A percentile compares a stretch with the other conserved stretches of the same genome.
Conservation (phyloP, 2,113 vertebrate genomes). For the Sminthopsis crassicaudata region DNA sequence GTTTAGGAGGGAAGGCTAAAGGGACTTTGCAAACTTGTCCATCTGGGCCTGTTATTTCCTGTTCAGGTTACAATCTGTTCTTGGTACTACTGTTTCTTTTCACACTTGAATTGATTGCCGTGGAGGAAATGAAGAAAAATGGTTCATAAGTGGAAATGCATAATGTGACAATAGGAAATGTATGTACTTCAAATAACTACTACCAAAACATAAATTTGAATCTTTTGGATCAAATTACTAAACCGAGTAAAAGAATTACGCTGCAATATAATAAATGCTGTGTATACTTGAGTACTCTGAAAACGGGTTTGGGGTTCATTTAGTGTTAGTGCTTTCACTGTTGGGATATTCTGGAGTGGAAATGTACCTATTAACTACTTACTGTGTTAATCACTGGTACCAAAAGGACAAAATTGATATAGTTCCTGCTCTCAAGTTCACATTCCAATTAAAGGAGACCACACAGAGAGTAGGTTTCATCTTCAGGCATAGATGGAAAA, state of each 20-base stretch:
- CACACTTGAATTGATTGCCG: constrained; percentile 22
- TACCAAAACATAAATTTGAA: background rate
- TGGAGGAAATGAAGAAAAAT: background rate
- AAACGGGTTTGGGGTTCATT: background rate
- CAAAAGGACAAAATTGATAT: background rate
- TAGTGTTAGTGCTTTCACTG: too few species aligned
- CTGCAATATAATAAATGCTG: background rate
- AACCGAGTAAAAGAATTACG: background rate
- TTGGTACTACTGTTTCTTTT: constrained; percentile 51
- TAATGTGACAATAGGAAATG: constrained; percentile 32
- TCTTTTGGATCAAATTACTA: background rate
- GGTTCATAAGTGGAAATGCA: constrained; percentile 37
- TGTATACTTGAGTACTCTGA: background rate
- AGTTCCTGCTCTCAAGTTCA: background rate
- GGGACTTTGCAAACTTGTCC: constrained; percentile 51
- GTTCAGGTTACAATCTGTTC: constrained; percentile 58
- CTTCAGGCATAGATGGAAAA: background rate
- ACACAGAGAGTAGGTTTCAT: background rate
- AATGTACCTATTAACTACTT: background rate
- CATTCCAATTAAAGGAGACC: background rate
- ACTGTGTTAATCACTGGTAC: background rate
- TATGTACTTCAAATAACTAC: constrained; percentile 30
- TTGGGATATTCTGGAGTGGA: background rate
- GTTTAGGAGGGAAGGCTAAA: constrained; percentile 23
- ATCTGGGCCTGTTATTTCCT: constrained; percentile 41